Evolutionary conservation across 1,140 invertebrate species (phyloP), one percentile per base, ranked within the genome.

Genomic region (Drosophila chauvacae): DNA sequence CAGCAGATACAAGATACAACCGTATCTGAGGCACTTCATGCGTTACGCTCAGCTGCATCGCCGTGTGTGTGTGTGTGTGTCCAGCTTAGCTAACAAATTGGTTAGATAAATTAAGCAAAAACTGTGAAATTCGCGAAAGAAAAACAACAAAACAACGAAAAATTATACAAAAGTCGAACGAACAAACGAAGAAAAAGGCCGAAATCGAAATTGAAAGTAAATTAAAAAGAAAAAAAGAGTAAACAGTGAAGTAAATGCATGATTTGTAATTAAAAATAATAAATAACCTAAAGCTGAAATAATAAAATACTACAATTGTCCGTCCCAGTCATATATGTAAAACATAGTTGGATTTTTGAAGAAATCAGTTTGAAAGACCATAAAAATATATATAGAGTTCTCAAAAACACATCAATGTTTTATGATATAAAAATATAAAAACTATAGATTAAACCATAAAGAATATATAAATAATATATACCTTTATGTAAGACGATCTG

Each of bases 11-110:
- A 37, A 68, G 56, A 62, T 77, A 86, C 68, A 85, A 78, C 72
- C 72, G 61, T 78, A 86, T 70, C 73, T 84, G 30, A n/a, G 33
- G 51, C 51, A 59, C 71, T 68, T 41, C 64, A 73, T 88, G 83
- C 80, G 83, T 87, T 84, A 88, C 84, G 83, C 83, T 88, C 61
- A 80, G 71, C 76, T 83, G 84, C 72, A 70, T 68, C 26, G 55
- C 58, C 48, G 50, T 23, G 48, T 30, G 18, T n/a, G 41, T 48
- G 18, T 47, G 58, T 74, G 41, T 61, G 39, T 51, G 59, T 64
- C 56, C 63, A 58, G 61, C 80, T 83, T 75, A 76, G 81, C 81
- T 84, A 80, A 85, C 81, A 84, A 84, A 84, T 85, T 85, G 81
- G 56, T 84, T 80, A 68, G 81, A 80, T 84, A 77, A 84, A 84